Conservation (phyloP, 2,797 vertebrate species). For the Buceros bicornis region DNA sequence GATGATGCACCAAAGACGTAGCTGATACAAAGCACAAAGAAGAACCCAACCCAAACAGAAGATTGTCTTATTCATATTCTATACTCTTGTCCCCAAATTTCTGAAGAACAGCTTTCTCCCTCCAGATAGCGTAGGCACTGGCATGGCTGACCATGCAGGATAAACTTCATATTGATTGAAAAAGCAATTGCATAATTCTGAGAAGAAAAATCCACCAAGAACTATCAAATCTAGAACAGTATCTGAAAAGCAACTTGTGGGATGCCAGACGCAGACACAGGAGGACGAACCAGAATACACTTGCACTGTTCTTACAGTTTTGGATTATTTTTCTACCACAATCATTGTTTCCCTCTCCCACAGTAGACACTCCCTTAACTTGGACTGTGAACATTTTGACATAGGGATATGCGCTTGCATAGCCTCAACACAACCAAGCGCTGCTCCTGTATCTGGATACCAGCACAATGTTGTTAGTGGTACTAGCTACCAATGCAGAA, state of each 20-base stretch:
- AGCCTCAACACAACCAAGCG: not conserved
- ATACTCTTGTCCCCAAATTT: fast-evolving
- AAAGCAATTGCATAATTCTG: not conserved
- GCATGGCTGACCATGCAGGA: not conserved
- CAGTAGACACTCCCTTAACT: not conserved
- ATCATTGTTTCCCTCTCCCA: not conserved
- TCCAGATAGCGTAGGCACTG: not conserved
- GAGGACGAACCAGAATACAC: not conserved
- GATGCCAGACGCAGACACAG: not conserved
- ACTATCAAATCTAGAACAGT: not conserved
- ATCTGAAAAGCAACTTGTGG: not conserved
- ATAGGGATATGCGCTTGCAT: not conserved
- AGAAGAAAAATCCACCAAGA: not conserved
- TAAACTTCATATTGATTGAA: not conserved
- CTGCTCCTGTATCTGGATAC: not conserved
- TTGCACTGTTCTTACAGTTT: not conserved
- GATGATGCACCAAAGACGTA: not conserved
- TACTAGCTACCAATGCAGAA: not conserved
- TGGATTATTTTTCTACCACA: not conserved
- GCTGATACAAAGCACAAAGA: not conserved
- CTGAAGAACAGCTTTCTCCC: not conserved
- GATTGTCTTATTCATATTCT: not conserved
- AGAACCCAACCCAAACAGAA: not conserved
- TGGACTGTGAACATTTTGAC: not conserved
- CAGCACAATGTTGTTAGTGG: not conserved